Evolutionary conservation across 2,797 vertebrate genomes (phyloP).

Genomic region (Megaceryle alcyon): DNA sequence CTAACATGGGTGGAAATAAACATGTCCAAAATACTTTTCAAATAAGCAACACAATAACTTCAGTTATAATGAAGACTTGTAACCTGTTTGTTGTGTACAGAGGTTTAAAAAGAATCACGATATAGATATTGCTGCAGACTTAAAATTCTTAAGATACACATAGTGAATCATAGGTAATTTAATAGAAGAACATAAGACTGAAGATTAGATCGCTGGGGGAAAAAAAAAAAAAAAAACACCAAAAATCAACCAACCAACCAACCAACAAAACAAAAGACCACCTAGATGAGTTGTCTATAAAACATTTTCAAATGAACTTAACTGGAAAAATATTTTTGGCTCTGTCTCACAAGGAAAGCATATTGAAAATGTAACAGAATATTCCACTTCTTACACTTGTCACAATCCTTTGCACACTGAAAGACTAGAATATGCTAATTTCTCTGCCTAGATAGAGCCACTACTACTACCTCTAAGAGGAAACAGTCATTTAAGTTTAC

Average conservation of each 20-base stretch:
- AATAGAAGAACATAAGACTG: not conserved
- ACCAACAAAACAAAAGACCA: not conserved
- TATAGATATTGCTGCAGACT: not conserved
- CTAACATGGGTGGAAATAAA: not conserved
- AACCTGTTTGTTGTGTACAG: not conserved
- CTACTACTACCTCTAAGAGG: not conserved
- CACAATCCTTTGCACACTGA: not conserved
- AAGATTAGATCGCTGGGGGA: not conserved
- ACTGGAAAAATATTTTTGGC: not conserved
- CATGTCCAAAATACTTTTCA: not conserved
- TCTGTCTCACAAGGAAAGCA: not conserved
- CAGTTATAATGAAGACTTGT: not conserved
- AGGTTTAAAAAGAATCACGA: not conserved
- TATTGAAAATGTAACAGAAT: conserved; percentile 16
- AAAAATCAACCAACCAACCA: no score
- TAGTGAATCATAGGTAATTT: not conserved
- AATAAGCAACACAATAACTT: not conserved
- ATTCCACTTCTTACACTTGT: conserved; percentile 32
- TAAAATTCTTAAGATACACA: not conserved
- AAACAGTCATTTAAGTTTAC: conserved; percentile 36
- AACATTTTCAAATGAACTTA: not conserved
- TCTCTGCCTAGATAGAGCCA: not conserved
- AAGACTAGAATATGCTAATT: not conserved
- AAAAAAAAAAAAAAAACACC: no score
- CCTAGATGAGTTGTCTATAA: not conserved